A percentile compares a stretch with the other conserved stretches of the same genome.
Conservation (phyloP, 2,888 invertebrate species). For the Graphium colonna region DNA sequence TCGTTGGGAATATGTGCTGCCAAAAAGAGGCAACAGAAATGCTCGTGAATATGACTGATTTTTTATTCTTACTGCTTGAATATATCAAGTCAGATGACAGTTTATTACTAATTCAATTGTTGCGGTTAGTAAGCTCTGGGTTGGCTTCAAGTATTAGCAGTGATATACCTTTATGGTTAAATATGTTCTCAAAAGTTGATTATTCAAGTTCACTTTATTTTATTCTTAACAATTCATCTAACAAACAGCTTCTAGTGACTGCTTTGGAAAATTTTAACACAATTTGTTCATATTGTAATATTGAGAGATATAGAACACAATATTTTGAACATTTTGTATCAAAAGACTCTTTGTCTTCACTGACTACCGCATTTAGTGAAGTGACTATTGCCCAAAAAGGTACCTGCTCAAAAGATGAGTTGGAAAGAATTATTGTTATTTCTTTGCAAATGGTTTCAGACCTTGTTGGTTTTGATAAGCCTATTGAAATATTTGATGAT, state of each 20-base stretch:
- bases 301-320: constrained; percentile 43
- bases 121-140: constrained; percentile 83
- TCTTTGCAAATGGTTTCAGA: constrained; percentile 58
- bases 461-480: constrained; percentile 59
- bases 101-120: constrained; percentile 85
- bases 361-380: constrained; percentile 55
- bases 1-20: constrained; percentile 91
- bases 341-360: constrained; percentile 49
- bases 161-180: constrained; percentile 81
- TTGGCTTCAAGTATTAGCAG: constrained; percentile 60
- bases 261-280: constrained; percentile 82
- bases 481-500: constrained; percentile 46
- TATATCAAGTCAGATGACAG: constrained; percentile 83
- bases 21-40: constrained; percentile 79
- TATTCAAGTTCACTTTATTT: constrained; percentile 57
- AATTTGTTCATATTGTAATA: constrained; percentile 67
- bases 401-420: constrained; percentile 46
- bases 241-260: constrained; percentile 78
- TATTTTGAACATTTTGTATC: constrained; percentile 60
- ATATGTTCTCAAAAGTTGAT: constrained; percentile 57
- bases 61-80: constrained; percentile 78
- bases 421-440: constrained; percentile 59
- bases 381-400: constrained; percentile 48
- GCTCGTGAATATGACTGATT: constrained; percentile 77
- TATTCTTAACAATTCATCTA: constrained; percentile 81